These are phyloP conservation scores for Cladopsammia gracilis DNA, from an alignment of 64 coral and sea anemone genomes.

Conservation along the genomic window DNA sequence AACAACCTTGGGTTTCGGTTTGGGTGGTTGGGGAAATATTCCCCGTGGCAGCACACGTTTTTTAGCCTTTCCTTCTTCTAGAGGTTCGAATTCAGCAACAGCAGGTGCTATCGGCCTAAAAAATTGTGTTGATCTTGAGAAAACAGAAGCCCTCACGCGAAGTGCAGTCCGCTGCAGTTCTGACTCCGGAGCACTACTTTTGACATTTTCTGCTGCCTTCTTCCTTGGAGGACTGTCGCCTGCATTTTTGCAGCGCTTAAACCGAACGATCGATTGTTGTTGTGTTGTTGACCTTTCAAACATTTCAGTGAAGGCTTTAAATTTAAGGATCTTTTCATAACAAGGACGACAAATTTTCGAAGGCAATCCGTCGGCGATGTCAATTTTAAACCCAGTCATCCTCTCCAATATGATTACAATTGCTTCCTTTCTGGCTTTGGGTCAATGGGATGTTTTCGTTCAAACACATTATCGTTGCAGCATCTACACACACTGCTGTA, in stretches of 20 bases:
- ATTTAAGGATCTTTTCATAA: background rate
- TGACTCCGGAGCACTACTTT: too few species aligned
- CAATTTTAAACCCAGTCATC: slow-evolving; percentile 17
- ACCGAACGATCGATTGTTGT: background rate
- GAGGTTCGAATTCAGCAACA: too few species aligned
- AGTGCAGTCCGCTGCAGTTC: too few species aligned
- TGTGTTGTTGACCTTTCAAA: background rate
- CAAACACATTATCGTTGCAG: slow-evolving; percentile 24
- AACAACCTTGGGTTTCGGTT: too few species aligned
- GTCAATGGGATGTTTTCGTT: slow-evolving; percentile 17
- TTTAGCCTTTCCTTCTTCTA: too few species aligned
- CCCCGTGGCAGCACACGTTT: too few species aligned
- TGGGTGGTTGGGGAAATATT: too few species aligned
- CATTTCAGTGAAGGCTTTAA: background rate
- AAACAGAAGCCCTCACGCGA: too few species aligned
- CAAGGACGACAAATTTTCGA: background rate
- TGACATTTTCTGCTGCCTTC: background rate
- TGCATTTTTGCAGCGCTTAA: background rate
- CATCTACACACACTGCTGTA: background rate
- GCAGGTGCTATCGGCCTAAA: too few species aligned
- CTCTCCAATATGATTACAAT: slow-evolving; percentile 22
- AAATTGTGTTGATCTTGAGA: too few species aligned
- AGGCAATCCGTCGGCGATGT: background rate
- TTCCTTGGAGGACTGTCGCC: background rate
- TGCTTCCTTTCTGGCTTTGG: slow-evolving; percentile 13